Evolutionary conservation across 2,797 vertebrate species (phyloP).

Genomic region (Neoniphon sammara): DNA sequence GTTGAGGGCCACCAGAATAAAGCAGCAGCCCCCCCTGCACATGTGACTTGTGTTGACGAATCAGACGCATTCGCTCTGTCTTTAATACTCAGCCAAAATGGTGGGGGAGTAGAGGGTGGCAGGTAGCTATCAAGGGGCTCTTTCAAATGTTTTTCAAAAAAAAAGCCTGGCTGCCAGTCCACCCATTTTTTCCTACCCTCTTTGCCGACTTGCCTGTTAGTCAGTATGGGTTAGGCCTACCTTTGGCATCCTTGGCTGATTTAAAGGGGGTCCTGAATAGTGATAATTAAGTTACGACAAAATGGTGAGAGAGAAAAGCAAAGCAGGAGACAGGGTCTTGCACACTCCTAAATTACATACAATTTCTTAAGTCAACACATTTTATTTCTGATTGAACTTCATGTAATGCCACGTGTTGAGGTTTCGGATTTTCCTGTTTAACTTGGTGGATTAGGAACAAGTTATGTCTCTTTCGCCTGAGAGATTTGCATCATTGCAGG

Average conservation of each 20-base stretch:
- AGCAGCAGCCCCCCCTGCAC: not conserved
- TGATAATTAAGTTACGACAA: not conserved
- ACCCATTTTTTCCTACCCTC: not conserved
- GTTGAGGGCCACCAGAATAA: not conserved
- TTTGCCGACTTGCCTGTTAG: not conserved
- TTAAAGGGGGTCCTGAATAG: not conserved
- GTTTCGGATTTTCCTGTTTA: not conserved
- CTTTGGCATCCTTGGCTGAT: no score
- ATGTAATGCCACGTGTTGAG: not conserved
- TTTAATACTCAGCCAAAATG: constrained; percentile 2
- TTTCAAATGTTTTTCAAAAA: not conserved
- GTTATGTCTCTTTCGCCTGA: not conserved
- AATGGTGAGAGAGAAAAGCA: not conserved
- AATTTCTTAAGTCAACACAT: not conserved
- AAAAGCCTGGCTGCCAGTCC: not conserved
- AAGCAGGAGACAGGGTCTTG: not conserved
- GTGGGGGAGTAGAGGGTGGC: not conserved
- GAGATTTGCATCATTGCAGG: not conserved
- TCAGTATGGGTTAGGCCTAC: not conserved
- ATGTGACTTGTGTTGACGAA: constrained; percentile 19
- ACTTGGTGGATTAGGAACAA: not conserved
- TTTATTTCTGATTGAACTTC: not conserved
- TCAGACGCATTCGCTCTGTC: not conserved
- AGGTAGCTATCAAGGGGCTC: constrained; percentile 10
- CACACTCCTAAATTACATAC: not conserved